Evolutionary conservation across 2,888 invertebrate genomes (phyloP).

Genomic region (Caenorhabditis sulstoni): DNA sequence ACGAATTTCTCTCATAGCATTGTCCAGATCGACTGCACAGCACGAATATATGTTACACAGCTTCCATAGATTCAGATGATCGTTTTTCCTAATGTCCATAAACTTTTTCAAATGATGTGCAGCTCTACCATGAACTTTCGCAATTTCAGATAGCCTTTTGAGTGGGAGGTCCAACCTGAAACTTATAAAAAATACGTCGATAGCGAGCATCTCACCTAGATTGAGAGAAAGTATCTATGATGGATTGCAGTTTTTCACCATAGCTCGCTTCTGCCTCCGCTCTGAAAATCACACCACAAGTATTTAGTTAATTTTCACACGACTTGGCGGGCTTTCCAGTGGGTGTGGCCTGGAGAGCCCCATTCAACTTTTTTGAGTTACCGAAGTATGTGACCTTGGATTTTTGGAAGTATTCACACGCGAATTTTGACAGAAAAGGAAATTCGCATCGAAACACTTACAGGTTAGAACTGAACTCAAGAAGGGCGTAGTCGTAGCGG

Average conservation of each 20-base stretch:
- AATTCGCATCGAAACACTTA: too few species aligned
- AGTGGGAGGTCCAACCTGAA: conserved; percentile 44
- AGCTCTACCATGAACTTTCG: conserved; percentile 40
- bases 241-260: conserved; percentile 43
- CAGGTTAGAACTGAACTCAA: too few species aligned
- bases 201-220: conserved; percentile 1
- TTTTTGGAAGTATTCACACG: too few species aligned
- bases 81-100: conserved; percentile 49
- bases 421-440: too few species aligned
- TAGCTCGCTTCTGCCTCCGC: conserved; percentile 25
- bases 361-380: too few species aligned
- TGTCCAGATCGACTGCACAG: conserved; percentile 41
- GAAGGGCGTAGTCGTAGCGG: too few species aligned
- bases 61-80: conserved; percentile 49
- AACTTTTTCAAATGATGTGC: conserved; percentile 34
- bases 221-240: conserved; percentile 46
- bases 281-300: too few species aligned
- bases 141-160: conserved; percentile 39
- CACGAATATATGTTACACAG: conserved; percentile 48
- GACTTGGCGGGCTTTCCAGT: too few species aligned
- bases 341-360: too few species aligned
- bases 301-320: too few species aligned
- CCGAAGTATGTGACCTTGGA: too few species aligned
- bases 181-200: too few species aligned
- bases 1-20: conserved; percentile 48